Conservation (phyloP, 2,888 invertebrate genomes). For the Leuctra nigra region DNA sequence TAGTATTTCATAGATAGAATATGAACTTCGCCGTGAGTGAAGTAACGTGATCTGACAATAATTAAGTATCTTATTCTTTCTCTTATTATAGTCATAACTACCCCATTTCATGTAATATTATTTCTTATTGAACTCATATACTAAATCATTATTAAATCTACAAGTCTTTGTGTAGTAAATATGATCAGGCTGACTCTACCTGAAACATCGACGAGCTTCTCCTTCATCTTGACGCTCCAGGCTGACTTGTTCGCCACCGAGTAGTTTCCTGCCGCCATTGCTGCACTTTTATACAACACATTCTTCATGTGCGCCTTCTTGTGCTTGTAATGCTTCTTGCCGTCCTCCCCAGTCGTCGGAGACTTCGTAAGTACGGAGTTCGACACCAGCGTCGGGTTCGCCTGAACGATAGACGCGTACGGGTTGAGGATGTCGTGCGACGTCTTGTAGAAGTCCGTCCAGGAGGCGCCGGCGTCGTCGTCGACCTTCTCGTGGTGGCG, state of each 20-base stretch:
- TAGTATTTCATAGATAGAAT: too few relatives aligned
- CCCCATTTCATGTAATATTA: too few relatives aligned
- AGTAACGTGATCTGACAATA: too few relatives aligned
- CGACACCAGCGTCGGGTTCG: background rate
- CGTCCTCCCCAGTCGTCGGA: background rate
- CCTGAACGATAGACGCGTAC: background rate
- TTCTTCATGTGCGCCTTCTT: conserved; percentile 13
- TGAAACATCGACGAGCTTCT: too few relatives aligned
- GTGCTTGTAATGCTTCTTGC: conserved; percentile 17
- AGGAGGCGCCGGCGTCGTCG: background rate
- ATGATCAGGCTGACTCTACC: too few relatives aligned
- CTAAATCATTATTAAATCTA: too few relatives aligned
- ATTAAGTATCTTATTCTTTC: too few relatives aligned
- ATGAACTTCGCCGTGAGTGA: too few relatives aligned
- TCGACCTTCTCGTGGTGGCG: background rate
- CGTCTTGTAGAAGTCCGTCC: conserved; percentile 2
- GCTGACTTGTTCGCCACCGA: background rate
- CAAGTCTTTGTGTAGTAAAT: too few relatives aligned
- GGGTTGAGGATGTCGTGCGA: conserved; percentile 14
- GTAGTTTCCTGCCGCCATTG: background rate
- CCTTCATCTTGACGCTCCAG: too few relatives aligned
- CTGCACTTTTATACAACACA: background rate
- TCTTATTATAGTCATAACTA: too few relatives aligned
- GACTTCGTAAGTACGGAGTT: conserved; percentile 2
- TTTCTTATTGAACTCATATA: too few relatives aligned